Percentiles rank a stretch among this genome's conserved stretches.
Evolutionary conservation across 2,888 invertebrate species (phyloP).

Genomic region (Cerastis leucographa): DNA sequence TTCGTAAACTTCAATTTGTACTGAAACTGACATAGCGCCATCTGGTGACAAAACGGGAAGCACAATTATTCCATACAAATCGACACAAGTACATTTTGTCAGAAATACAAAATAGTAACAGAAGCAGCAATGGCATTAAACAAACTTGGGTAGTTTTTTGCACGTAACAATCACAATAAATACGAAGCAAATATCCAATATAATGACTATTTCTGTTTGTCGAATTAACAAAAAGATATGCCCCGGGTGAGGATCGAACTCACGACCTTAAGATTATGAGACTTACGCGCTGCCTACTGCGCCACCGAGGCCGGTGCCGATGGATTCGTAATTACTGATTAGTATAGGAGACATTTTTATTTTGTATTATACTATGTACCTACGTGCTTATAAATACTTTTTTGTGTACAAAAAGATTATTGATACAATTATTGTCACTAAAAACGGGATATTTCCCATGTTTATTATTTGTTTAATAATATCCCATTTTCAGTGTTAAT

Average conservation of each 20-base stretch:
- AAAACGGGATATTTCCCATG: no score
- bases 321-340: rapidly evolving
- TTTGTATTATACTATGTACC: no score
- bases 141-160: no score
- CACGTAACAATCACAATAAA: background rate
- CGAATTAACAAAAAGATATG: conserved; percentile 49
- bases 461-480: no score
- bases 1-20: background rate
- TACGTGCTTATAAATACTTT: no score
- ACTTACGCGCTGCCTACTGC: conserved; percentile 97
- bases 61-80: background rate
- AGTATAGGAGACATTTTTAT: background rate
- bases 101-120: background rate
- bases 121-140: no score
- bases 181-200: background rate
- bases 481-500: no score
- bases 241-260: conserved; percentile 70
- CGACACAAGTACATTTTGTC: background rate
- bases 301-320: conserved; percentile 92
- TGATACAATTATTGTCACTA: no score
- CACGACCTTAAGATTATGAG: conserved; percentile 97
- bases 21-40: background rate
- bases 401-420: no score
- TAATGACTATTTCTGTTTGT: rapidly evolving
- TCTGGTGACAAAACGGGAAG: background rate